Base-by-base conservation (phyloP, 2,888 invertebrate species). In the Stenotaenia linearis region DNA sequence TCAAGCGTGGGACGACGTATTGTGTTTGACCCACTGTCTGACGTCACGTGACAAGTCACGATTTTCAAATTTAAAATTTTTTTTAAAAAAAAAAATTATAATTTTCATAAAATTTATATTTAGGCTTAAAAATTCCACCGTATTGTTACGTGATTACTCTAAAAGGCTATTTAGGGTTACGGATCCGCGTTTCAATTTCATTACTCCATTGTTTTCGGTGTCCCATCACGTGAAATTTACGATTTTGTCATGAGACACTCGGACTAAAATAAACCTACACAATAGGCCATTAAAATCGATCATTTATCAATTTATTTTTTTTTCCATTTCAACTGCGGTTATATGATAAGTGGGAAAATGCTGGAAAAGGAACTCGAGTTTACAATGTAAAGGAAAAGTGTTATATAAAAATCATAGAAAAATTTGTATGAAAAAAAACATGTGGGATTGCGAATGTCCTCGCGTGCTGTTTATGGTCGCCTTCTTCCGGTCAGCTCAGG, bases 211-310 rank as follows among this genome's bases (percentile, higher is more conserved):
- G 69, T 69, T 25, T 69, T 69, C 25, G 56, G 69, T 69, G 69
- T 69, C 69, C 69, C 69, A 69, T 69, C 69, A 69, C 25, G 25
- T 25, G 25, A 28, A 69, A 69, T 69, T 69, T 69, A 69, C 28
- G 69, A 69, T 69, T 50, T 69, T 69, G 69, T 69, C 69, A 69
- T 28, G 69, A 69, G 69, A 69, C 25, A 69, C 69, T 69, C 28
- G 69, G 69, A 69, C 69, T 69, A 69, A 69, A 69, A 69, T 69
- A 25, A 69, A 69, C 69, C 69, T 7, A 69, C 50, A 69, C 69
- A 69, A 69, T 69, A 69, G 69, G 28, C 69, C 69, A 69, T 69
- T 69, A 69, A 69, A 69, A 69, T 69, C 69, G 69, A 69, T 69
- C 69, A 69, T 28, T 69, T 69, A 69, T 69, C 69, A 69, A 69